Evolutionary conservation across 2,797 vertebrate species (phyloP).

Genomic region (Pangasius macronema): DNA sequence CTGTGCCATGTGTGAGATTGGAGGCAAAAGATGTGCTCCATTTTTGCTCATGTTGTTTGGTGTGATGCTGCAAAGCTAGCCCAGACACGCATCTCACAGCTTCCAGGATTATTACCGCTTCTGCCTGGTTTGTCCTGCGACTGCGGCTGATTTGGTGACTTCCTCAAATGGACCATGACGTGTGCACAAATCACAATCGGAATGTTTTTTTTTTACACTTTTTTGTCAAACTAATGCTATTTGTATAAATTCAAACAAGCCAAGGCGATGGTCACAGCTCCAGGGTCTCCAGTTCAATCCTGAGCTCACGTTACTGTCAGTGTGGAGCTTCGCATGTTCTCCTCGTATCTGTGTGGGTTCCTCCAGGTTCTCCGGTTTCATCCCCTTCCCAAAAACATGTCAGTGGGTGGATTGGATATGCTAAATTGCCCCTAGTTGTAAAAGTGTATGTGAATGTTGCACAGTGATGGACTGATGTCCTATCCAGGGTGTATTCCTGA

Average conservation of each 20-base stretch:
- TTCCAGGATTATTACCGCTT: constrained; percentile 15
- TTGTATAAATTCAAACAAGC: not conserved
- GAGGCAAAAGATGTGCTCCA: not conserved
- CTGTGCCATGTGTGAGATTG: constrained; percentile 28
- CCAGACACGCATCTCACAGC: constrained; percentile 1
- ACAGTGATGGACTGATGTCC: not conserved
- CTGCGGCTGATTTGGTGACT: not conserved
- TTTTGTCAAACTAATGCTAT: not conserved
- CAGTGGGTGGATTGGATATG: not conserved
- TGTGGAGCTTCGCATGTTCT: not conserved
- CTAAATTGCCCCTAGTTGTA: not conserved
- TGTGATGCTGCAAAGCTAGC: constrained; percentile 4
- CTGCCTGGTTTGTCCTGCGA: not conserved
- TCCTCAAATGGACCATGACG: not conserved
- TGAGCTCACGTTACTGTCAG: not conserved
- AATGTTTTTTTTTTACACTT: not conserved
- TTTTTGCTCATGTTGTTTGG: not conserved
- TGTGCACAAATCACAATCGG: not conserved
- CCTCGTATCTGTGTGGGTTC: not conserved
- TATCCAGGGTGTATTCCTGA: not conserved
- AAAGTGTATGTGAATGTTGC: not conserved
- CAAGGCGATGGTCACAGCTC: not conserved
- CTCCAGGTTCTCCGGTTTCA: not conserved
- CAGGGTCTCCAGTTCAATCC: not conserved
- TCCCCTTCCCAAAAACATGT: not conserved